Conservation (phyloP, 2,888 invertebrate species). For the Osmoderma eremita region DNA sequence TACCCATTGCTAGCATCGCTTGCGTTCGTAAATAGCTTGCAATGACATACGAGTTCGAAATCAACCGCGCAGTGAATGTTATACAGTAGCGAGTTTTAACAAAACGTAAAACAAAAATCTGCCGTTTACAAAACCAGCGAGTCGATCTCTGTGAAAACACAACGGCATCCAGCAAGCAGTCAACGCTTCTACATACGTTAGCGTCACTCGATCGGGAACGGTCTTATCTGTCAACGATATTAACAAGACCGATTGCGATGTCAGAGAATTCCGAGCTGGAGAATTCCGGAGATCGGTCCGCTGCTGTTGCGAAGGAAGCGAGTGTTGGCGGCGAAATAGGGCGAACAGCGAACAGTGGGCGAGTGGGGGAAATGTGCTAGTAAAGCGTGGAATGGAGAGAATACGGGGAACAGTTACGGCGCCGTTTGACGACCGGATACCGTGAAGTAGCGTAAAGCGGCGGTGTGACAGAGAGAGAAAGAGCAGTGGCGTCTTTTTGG, state of each 20-base stretch:
- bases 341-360: slow-evolving; percentile 34
- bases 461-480: neutral
- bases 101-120: slow-evolving; percentile 26
- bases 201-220: slow-evolving; percentile 49
- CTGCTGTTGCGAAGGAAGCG: slow-evolving; percentile 30
- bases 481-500: slow-evolving; percentile 8
- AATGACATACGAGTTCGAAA: too few species aligned
- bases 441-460: slow-evolving; percentile 12
- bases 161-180: slow-evolving; percentile 23
- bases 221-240: slow-evolving; percentile 51
- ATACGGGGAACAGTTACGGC: slow-evolving; percentile 48
- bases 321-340: neutral
- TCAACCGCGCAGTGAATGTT: too few species aligned
- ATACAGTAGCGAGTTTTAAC: neutral
- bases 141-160: slow-evolving; percentile 22
- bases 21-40: too few species aligned
- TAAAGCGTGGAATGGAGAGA: slow-evolving; percentile 39
- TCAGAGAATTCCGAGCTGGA: slow-evolving; percentile 46
- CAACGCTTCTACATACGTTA: slow-evolving; percentile 35
- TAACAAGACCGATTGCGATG: slow-evolving; percentile 52
- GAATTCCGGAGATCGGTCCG: slow-evolving; percentile 41
- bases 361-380: slow-evolving; percentile 27
- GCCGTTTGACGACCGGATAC: slow-evolving; percentile 41
- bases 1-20: too few species aligned
- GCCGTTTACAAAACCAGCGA: neutral